phyloP scores from a whole-genome alignment of 2,113 vertebrate species.

The chimpanzee (Pan troglodytes) region DNA sequence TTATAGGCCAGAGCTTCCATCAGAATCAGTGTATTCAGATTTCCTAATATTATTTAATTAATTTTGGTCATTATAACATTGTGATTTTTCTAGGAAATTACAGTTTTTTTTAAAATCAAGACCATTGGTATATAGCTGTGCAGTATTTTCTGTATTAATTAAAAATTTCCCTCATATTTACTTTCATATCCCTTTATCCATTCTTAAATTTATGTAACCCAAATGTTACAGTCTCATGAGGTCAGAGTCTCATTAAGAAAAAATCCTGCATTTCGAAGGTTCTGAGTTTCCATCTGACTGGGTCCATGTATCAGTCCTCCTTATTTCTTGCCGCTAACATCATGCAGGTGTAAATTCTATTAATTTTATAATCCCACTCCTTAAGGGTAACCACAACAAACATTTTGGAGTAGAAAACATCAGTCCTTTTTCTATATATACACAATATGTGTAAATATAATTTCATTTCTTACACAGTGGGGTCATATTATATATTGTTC shows the following conservation, averaged over 20 bases:
- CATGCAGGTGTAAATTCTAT: background rate
- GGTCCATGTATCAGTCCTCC: background rate
- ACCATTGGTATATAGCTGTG: background rate
- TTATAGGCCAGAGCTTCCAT: background rate
- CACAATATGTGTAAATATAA: background rate
- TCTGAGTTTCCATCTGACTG: background rate
- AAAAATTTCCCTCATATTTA: background rate
- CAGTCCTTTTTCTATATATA: background rate
- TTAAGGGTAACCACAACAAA: background rate
- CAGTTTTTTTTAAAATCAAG: background rate
- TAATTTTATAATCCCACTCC: background rate
- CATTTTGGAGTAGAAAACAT: background rate
- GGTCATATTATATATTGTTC: background rate
- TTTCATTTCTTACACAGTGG: background rate
- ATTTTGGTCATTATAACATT: background rate
- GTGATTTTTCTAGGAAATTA: constrained; percentile 47
- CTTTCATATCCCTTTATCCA: background rate
- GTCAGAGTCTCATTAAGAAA: constrained; percentile 17
- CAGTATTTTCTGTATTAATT: background rate
- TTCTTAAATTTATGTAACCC: background rate
- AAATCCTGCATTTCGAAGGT: background rate
- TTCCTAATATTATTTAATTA: background rate
- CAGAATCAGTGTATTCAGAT: background rate
- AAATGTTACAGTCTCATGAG: background rate
- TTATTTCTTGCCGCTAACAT: background rate